Percentiles rank a stretch among this genome's conserved stretches.
Evolutionary conservation across 2,797 vertebrate species (phyloP).

Genomic region (Mus spretus): DNA sequence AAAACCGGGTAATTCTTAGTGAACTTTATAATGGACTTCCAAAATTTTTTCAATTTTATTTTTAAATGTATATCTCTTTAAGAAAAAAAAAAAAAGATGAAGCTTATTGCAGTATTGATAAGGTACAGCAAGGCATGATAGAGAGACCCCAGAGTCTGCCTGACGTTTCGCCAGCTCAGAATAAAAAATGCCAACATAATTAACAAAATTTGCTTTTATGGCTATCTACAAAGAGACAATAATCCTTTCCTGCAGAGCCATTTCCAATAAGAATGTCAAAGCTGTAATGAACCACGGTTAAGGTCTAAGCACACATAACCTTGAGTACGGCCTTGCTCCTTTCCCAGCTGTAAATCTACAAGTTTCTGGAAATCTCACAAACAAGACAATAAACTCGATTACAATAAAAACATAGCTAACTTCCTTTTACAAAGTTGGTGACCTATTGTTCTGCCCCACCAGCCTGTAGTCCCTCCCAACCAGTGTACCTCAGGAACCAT

Average conservation of each 20-base stretch:
- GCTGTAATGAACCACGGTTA: not conserved
- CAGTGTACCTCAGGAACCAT: not conserved
- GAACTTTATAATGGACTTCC: not conserved
- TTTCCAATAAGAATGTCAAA: not conserved
- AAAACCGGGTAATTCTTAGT: not conserved
- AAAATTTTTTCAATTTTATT: slow-evolving; percentile 21
- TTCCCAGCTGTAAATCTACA: not conserved
- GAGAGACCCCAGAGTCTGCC: not conserved
- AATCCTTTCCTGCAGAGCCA: not conserved
- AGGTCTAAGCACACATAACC: not conserved
- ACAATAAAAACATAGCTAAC: not conserved
- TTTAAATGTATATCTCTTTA: not conserved
- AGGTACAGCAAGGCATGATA: not conserved
- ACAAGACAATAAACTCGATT: not conserved
- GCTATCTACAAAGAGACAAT: not conserved
- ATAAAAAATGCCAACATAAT: not conserved
- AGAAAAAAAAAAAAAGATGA: slow-evolving; percentile 12
- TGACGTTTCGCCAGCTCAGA: not conserved
- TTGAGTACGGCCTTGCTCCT: not conserved
- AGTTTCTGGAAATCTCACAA: not conserved
- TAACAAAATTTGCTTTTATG: not conserved
- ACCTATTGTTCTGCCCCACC: not conserved
- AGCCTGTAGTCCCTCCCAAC: not conserved
- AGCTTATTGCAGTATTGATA: not conserved
- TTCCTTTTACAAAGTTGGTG: not conserved